phyloP scores from a whole-genome alignment of 37 sponge, comb jelly and placozoan genomes.

The Eunapius fragilis region DNA sequence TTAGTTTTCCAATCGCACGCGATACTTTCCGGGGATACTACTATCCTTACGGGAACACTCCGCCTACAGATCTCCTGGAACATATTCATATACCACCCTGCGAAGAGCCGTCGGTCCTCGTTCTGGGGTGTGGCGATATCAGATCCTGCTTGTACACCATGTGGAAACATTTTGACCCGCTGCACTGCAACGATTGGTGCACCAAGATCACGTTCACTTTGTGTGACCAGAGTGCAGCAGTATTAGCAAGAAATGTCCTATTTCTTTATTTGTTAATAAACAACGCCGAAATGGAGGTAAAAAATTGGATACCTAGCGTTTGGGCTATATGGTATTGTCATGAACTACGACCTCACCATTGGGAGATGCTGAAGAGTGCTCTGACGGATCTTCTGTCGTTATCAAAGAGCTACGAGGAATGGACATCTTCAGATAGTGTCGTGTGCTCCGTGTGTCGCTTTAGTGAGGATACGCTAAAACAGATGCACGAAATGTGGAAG shows the following conservation, averaged over 20 bases:
- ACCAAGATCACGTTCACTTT: constrained; percentile 29
- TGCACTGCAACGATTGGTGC: not conserved
- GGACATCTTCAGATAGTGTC: constrained; percentile 1
- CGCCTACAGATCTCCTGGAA: constrained; percentile 38
- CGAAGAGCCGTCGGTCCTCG: constrained; percentile 25
- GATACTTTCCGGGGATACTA: constrained; percentile 1
- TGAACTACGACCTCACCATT: constrained; percentile 38
- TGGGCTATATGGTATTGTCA: constrained; percentile 68
- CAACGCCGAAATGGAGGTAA: not conserved
- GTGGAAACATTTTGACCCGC: constrained; percentile 52
- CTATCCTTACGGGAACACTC: constrained; percentile 40
- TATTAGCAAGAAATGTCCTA: constrained; percentile 42
- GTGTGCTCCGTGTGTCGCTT: not conserved
- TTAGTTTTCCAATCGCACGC: not conserved
- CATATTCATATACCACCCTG: not conserved
- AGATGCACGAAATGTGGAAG: constrained; percentile 26
- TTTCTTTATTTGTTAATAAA: constrained; percentile 33
- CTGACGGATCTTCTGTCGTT: constrained; percentile 10
- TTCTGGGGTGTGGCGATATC: constrained; percentile 55
- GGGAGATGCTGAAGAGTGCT: constrained; percentile 13
- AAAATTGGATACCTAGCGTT: constrained; percentile 33
- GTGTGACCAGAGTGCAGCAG: constrained; percentile 43
- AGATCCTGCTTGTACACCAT: constrained; percentile 52
- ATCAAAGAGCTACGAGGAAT: not conserved
- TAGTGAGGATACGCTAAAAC: not conserved